Evolutionary conservation across 2,888 invertebrate genomes (phyloP), one percentile per base, ranked within the genome.

Genomic region (Drosophila hamatofila): DNA sequence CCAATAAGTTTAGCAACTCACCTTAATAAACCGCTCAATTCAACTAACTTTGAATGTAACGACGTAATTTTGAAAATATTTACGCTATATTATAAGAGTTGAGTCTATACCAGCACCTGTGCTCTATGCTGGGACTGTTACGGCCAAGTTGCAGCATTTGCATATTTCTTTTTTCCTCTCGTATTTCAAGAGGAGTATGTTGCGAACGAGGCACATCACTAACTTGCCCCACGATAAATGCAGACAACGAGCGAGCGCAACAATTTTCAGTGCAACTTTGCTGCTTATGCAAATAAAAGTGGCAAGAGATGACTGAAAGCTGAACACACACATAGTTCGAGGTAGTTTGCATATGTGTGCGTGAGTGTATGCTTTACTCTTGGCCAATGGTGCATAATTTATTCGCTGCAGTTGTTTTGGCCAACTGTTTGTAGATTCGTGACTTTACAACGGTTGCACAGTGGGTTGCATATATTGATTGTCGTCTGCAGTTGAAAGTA

Each of bases 251-350:
- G 71, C 41, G 64, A 62, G 81, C 55, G 79, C 89, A 87, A 77
- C 87, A 83, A 83, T 87, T 76, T 73, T 46, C 25, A 35, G 8
- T 37, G 65, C 72, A 76, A 72, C 61, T 89, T 63, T 68, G 54
- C 52, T 67, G 71, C 88, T 83, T 73, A 80, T 87, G 88, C 78
- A 87, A 87, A 87, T 84, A 80, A 70, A 72, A 75, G 60, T 64
- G 64, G 62, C 67, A 64, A 51, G 63, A 72, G 66, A 76, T 78
- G 79, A 75, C 67, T 72, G 66, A 77, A 69, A 69, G 73, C 59
- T 64, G 51, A 0, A 5, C 3, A 41, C 59, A 66, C 11, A 65
- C 60, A 65, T 12, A 64, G 9, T 2, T 6, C 1, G 8, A 27
- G 18, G 14, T 7, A 25, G n/a, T 12, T 21, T 44, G 48, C 46